Base-by-base conservation (phyloP, 2,113 vertebrate species). In the Cichladusa arquata region DNA sequence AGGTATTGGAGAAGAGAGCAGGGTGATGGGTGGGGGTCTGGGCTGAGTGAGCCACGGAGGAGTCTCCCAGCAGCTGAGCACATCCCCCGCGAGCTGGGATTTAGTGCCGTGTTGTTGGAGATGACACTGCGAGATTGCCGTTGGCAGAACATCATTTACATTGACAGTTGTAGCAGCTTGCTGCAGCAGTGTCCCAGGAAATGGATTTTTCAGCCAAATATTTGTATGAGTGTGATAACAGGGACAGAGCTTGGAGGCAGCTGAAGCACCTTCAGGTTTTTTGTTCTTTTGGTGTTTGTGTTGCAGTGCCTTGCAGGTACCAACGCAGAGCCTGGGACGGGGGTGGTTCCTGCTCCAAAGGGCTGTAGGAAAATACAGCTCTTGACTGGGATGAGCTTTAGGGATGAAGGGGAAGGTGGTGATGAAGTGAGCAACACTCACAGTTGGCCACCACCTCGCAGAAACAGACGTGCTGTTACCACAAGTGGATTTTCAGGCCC, bases 151-250 rank as follows among this genome's bases (percentile, higher is more conserved):
- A 93, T 96, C 94, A 81, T 94, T 96, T 94, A 78, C 28, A 0
- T 47, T 95, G 95, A 95, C 94, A 96, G 95, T 93, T 92, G 88
- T 73, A 93, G 92, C 92, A 95, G 93, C 90, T 96, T 81, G 76
- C 93, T 95, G 93, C 92, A 93, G 93, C 93, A 86, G 71, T 67
- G 88, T 94, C 93, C 90, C 88, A 78, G 92, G 94, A 96, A 97
- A 94, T 90, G 82, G 81, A 64, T 95, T 96, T 94, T 90, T 84
- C 86, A 96, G 96, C 92, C 90, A 96, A 96, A 92, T 96, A 92
- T 96, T 96, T 93, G 88, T 95, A 81, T 94, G 92, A 94, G 81
- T 74, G 76, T n/a, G 86, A 60, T 90, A 95, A 93, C 71, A 44
- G 82, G 90, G 95, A 74, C 79, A 83, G 60, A 86, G 90, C 88